Percentiles rank a stretch among this genome's conserved stretches.
phyloP scores from a whole-genome alignment of 2,888 invertebrate species.

The Rhamphomyia laevipes region DNA sequence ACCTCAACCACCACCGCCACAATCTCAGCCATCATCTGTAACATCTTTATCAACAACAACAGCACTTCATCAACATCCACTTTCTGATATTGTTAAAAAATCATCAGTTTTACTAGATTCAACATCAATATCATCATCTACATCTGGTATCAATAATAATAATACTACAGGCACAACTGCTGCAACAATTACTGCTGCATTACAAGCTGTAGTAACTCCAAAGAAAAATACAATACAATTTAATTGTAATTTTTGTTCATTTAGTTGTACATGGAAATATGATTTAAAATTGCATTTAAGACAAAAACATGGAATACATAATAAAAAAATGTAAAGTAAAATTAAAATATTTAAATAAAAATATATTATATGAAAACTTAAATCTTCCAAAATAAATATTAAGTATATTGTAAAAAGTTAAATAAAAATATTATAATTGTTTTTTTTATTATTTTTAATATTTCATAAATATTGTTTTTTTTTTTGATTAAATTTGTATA shows the following conservation, averaged over 20 bases:
- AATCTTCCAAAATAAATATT: too few relatives aligned
- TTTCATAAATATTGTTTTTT: neutral
- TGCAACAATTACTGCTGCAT: neutral
- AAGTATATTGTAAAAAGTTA: too few relatives aligned
- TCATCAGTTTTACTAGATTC: neutral
- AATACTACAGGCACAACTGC: neutral
- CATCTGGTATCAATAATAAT: neutral
- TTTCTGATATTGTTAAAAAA: neutral
- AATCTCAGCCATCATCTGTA: conserved; percentile 8
- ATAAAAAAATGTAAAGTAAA: conserved; percentile 32
- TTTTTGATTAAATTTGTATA: neutral
- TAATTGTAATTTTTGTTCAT: conserved; percentile 35
- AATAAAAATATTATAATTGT: too few relatives aligned
- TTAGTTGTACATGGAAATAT: conserved; percentile 37
- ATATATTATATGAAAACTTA: too few relatives aligned
- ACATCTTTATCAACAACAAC: conserved; percentile 8
- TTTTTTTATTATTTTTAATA: too few relatives aligned
- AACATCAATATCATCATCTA: conserved; percentile 1
- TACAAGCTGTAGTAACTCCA: conserved; percentile 15
- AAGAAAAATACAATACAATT: conserved; percentile 29
- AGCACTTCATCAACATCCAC: conserved; percentile 1
- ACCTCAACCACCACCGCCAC: conserved; percentile 2
- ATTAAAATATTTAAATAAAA: too few relatives aligned
- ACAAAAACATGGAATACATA: conserved; percentile 38
- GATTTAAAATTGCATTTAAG: conserved; percentile 37